Evolutionary conservation across 2,797 vertebrate species (phyloP).

Genomic region (Acipenser oxyrinchus): DNA sequence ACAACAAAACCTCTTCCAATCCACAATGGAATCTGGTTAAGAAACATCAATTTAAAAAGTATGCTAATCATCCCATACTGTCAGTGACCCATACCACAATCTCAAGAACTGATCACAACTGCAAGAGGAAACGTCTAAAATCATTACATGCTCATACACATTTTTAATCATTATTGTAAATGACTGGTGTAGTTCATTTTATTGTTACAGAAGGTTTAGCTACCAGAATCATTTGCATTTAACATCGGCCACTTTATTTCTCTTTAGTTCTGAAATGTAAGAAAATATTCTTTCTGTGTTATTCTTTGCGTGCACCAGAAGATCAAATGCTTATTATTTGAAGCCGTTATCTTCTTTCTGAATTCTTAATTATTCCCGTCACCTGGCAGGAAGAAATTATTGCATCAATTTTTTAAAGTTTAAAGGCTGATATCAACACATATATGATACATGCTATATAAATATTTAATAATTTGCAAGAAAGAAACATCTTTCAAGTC

Average conservation of each 20-base stretch:
- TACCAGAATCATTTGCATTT: constrained; percentile 3
- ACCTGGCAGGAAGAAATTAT: neutral
- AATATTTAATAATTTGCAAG: constrained; percentile 1
- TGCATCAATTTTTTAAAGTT: neutral
- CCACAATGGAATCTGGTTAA: constrained; percentile 35
- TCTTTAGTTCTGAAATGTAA: constrained; percentile 13
- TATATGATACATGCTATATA: constrained; percentile 4
- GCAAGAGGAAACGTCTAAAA: constrained; percentile 46
- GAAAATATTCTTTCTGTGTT: neutral
- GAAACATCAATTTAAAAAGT: constrained; percentile 45
- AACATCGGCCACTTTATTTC: neutral
- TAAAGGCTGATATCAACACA: neutral
- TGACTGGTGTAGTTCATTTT: constrained; percentile 52
- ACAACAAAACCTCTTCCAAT: constrained; percentile 46
- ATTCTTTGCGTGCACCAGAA: constrained; percentile 11
- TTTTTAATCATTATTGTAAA: constrained; percentile 60
- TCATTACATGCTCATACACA: constrained; percentile 57
- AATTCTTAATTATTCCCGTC: neutral
- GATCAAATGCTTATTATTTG: neutral
- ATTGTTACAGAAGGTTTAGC: constrained; percentile 25
- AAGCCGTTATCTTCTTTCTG: neutral
- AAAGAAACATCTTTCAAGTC: neutral
- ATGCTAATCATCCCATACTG: constrained; percentile 58
- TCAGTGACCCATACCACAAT: constrained; percentile 44
- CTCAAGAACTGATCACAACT: constrained; percentile 44